Percentiles rank a stretch among this genome's conserved stretches.
Evolutionary conservation across 2,888 invertebrate species (phyloP).

Genomic region (Mythimna pallens): DNA sequence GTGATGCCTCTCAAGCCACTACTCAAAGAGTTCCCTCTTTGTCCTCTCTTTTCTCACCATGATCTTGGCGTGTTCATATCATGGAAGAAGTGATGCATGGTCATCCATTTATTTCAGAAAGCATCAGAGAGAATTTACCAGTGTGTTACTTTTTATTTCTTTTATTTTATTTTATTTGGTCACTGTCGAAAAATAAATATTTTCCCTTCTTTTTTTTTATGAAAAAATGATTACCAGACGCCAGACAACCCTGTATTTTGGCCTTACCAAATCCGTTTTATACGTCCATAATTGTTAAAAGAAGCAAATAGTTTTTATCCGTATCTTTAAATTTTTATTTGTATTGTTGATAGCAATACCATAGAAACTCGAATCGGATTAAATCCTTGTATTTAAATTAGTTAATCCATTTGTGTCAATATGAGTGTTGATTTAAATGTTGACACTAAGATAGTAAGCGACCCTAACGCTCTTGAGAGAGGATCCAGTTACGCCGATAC

Average conservation of each 20-base stretch:
- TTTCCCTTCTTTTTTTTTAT: too few relatives aligned
- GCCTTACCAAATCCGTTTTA: constrained; percentile 12
- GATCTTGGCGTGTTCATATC: too few relatives aligned
- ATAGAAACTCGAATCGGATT: constrained; percentile 1
- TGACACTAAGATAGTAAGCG: not conserved
- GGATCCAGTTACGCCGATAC: too few relatives aligned
- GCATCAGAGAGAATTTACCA: too few relatives aligned
- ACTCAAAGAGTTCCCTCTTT: too few relatives aligned
- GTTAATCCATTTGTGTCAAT: constrained; percentile 3
- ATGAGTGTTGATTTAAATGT: constrained; percentile 1
- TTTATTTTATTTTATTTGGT: too few relatives aligned
- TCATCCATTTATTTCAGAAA: too few relatives aligned
- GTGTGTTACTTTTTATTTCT: too few relatives aligned
- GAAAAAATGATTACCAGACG: not conserved
- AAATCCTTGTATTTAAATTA: not conserved
- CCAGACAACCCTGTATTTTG: not conserved
- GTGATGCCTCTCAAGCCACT: too few relatives aligned
- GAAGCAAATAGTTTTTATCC: constrained; percentile 8
- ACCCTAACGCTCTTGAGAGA: not conserved
- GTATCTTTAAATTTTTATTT: not conserved
- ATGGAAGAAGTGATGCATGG: too few relatives aligned
- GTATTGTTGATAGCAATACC: not conserved
- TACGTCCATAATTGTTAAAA: constrained; percentile 1
- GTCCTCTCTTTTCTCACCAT: too few relatives aligned
- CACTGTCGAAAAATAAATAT: too few relatives aligned